These are phyloP conservation scores for Zaprionus obscuricornis DNA, from an alignment of 2,888 invertebrate genomes.

Conservation along the genomic window DNA sequence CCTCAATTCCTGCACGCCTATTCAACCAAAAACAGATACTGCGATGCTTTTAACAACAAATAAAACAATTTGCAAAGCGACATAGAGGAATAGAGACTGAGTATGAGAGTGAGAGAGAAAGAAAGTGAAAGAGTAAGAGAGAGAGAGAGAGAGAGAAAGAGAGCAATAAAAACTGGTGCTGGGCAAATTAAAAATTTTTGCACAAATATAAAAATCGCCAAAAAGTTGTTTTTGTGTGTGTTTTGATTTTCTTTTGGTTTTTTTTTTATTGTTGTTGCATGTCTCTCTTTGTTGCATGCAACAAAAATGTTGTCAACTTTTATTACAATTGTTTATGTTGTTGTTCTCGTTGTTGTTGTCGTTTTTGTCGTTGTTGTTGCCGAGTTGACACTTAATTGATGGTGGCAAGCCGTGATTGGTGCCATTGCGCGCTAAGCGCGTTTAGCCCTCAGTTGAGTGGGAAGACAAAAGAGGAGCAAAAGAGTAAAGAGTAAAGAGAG, in stretches of 20 bases:
- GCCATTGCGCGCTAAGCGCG: constrained; percentile 55
- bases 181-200: constrained; percentile 71
- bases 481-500: not conserved
- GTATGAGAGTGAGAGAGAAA: constrained; percentile 3
- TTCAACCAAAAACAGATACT: too few species aligned
- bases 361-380: constrained; percentile 29
- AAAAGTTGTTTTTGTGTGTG: constrained; percentile 29
- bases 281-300: constrained; percentile 56
- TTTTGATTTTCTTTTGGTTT: not conserved
- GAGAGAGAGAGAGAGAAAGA: not conserved
- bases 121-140: constrained; percentile 1
- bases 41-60: constrained; percentile 38
- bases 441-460: constrained; percentile 39
- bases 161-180: constrained; percentile 13
- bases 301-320: constrained; percentile 72
- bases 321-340: constrained; percentile 59
- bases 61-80: constrained; percentile 42
- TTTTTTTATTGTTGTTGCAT: constrained; percentile 26
- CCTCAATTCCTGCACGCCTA: too few species aligned
- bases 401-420: constrained; percentile 81
- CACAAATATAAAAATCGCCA: constrained; percentile 67
- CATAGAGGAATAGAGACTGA: not conserved
- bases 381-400: constrained; percentile 77
- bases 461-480: not conserved
- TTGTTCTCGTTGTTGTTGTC: constrained; percentile 21